These are phyloP conservation scores for Emmelina monodactyla DNA, from an alignment of 2,888 invertebrate species.

Conservation along the genomic window DNA sequence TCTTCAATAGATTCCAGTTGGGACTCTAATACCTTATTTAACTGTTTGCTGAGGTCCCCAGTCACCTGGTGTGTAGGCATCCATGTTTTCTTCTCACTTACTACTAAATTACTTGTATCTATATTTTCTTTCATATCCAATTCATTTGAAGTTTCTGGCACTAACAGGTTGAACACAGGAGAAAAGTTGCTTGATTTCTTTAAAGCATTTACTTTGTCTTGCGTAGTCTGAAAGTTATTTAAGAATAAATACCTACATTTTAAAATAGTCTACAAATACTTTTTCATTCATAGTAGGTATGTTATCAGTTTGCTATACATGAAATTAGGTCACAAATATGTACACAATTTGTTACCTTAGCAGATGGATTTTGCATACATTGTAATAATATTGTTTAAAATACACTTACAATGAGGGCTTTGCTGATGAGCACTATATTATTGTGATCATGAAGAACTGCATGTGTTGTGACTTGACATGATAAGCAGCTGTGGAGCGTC, in stretches of 20 bases:
- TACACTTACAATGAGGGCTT: slow-evolving; percentile 64
- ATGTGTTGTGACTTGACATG: slow-evolving; percentile 70
- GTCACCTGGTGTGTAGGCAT: slow-evolving; percentile 63
- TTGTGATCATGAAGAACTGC: slow-evolving; percentile 62
- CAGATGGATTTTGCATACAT: no score
- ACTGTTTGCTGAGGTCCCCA: slow-evolving; percentile 69
- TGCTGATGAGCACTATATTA: slow-evolving; percentile 60
- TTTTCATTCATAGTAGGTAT: no score
- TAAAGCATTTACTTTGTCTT: slow-evolving; percentile 66
- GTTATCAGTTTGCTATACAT: no score
- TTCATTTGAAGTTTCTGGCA: slow-evolving; percentile 63
- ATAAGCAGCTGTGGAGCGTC: slow-evolving; percentile 69
- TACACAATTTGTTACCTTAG: no score
- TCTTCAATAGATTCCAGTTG: slow-evolving; percentile 78
- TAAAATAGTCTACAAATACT: no score
- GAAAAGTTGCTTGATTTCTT: slow-evolving; percentile 74
- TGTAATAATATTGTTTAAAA: no score
- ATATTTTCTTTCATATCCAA: slow-evolving; percentile 58
- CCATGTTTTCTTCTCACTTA: slow-evolving; percentile 40
- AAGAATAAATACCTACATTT: background rate
- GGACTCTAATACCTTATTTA: slow-evolving; percentile 72
- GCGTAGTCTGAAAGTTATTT: slow-evolving; percentile 49
- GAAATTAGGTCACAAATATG: no score
- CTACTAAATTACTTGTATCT: slow-evolving; percentile 43
- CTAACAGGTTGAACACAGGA: slow-evolving; percentile 73